These are phyloP conservation scores for Torymus auratus DNA, from an alignment of 2,888 invertebrate species.

Conservation along the genomic window DNA sequence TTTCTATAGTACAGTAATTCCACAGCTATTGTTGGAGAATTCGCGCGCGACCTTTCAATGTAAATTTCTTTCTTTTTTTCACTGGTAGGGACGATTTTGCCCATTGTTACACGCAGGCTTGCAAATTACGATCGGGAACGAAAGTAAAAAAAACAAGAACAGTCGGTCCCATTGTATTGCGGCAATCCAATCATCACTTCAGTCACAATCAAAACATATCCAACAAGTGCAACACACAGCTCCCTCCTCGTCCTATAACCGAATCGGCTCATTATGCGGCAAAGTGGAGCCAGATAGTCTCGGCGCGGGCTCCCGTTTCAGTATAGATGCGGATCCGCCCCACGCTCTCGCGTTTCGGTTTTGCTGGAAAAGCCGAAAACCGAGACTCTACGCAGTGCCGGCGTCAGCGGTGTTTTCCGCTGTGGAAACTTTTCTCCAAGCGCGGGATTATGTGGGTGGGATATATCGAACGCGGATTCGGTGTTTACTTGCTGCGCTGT, in stretches of 20 bases:
- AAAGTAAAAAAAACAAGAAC: too few species aligned
- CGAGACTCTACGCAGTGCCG: constrained; percentile 36
- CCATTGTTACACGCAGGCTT: too few species aligned
- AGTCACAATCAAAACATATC: background rate
- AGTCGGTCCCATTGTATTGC: too few species aligned
- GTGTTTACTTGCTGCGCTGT: too few species aligned
- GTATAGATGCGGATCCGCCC: constrained; percentile 27
- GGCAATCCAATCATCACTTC: background rate
- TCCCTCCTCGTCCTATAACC: too few species aligned
- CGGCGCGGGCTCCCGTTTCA: background rate
- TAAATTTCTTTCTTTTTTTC: too few species aligned
- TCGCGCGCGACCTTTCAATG: too few species aligned
- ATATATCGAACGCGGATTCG: too few species aligned
- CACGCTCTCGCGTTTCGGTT: constrained; percentile 13
- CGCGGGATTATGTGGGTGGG: background rate
- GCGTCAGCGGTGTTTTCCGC: constrained; percentile 16
- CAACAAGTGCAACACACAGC: constrained; percentile 31
- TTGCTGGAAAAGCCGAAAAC: constrained; percentile 27
- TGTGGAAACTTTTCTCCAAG: constrained; percentile 15
- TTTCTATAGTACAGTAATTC: too few species aligned
- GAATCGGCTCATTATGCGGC: constrained; percentile 1
- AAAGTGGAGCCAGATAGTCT: background rate
- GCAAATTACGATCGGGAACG: too few species aligned
- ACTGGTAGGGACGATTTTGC: too few species aligned
- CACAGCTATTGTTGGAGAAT: too few species aligned